Base-by-base conservation (phyloP, 2,888 invertebrate genomes). In the Tribolium freemani region DNA sequence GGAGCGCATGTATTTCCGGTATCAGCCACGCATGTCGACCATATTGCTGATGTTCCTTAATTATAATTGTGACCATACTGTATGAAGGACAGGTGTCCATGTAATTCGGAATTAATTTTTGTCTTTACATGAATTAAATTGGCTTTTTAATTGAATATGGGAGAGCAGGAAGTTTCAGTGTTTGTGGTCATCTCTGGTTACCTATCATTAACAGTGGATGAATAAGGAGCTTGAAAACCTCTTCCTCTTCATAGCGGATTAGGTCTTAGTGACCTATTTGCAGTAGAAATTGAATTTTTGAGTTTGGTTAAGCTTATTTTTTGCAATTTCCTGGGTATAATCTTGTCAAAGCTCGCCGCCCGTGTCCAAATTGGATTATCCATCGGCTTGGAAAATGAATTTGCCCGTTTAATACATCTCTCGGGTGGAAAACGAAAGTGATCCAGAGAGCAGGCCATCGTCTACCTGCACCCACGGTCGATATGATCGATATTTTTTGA, bases 401-500 rank as follows among this genome's bases (percentile, higher is more conserved):
- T 66, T 46, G 54, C 54, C 10, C 44, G 44, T 20, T 64, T 58
- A 46, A 45, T 58, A 38, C 45, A 11, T 44, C 20, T 20, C 20
- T 38, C 16, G 50, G 16, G 10, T 10, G 61, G 51, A 56, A 71
- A 73, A 64, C 31, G 73, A 73, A 73, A 73, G 73, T 73, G 71
- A 71, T 13, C 53, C 45, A n/a, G n/a, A 10, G 3, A 13, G 57
- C 53, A 31, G 31, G 31, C 16, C 11, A 5, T 16, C 54, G 46
- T 45, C 66, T 69, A 69, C 69, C 73, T 73, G 73, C 13, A 10
- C 61, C 69, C 72, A 51, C 64, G 68, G 69, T 69, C 74, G 69
- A 63, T 71, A 46, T 63, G 31, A 69, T 69, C 71, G 69, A 75
- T 68, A 70, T 74, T 74, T 74, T 71, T 76, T 71, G 66, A 71